Evolutionary conservation across 2,797 vertebrate species (phyloP).

Genomic region (Botia kubotai): DNA sequence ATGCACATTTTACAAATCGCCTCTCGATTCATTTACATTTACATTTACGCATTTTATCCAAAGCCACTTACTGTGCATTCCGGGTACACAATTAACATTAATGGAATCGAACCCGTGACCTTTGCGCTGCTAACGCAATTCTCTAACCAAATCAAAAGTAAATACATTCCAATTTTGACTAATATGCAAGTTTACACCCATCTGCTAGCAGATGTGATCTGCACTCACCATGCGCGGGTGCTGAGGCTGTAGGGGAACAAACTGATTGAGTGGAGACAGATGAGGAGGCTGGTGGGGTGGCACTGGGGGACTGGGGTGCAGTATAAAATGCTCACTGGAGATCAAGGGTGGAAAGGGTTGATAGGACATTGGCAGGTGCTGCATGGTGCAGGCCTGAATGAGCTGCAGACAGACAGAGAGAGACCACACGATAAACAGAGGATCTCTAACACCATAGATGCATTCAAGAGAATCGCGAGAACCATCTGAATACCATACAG

Average conservation of each 20-base stretch:
- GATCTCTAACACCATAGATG: constrained; percentile 4
- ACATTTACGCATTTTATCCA: background rate
- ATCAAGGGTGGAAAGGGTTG: constrained; percentile 96
- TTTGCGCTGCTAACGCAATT: too few relatives aligned
- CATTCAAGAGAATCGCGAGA: background rate
- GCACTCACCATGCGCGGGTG: constrained; percentile 96
- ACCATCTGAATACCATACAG: background rate
- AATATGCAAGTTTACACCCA: background rate
- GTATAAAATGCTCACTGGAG: constrained; percentile 98
- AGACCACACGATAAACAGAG: background rate
- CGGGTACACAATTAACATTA: background rate
- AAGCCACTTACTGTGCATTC: too few relatives aligned
- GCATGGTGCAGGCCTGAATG: constrained; percentile 98
- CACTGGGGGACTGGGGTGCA: constrained; percentile 91
- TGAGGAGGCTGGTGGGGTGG: constrained; percentile 92
- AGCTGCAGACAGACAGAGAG: constrained; percentile 77
- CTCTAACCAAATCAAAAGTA: too few relatives aligned
- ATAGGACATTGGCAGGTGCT: constrained; percentile 97
- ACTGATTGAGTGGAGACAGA: constrained; percentile 93
- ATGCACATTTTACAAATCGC: background rate
- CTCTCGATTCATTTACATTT: background rate
- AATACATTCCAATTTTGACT: too few relatives aligned
- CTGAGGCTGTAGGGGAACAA: constrained; percentile 95
- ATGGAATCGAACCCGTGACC: too few relatives aligned
- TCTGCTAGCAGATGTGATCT: background rate